Conservation (phyloP, 1,140 invertebrate genomes). For the Drosophila ananassae region DNA sequence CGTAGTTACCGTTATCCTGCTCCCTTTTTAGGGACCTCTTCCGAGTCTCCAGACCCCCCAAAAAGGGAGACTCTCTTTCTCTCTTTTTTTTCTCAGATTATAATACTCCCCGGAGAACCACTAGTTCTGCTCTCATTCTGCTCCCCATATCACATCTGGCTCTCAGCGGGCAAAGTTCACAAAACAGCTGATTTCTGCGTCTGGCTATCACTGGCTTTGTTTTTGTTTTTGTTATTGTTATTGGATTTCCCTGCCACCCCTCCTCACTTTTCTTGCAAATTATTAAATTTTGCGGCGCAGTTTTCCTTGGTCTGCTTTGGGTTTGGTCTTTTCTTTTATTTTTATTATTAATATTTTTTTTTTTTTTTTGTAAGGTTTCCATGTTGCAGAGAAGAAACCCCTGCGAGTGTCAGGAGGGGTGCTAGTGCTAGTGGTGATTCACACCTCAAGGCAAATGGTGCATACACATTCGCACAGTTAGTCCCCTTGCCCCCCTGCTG, state of each 20-base stretch:
- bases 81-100: too few relatives aligned
- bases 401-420: conserved; percentile 7
- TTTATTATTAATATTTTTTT: conserved; percentile 1
- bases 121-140: neutral
- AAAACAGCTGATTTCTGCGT: conserved; percentile 48
- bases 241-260: conserved; percentile 28
- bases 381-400: conserved; percentile 53
- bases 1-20: conserved; percentile 32
- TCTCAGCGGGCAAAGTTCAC: conserved; percentile 24
- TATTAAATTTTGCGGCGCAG: conserved; percentile 58
- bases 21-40: conserved; percentile 19
- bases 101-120: too few relatives aligned
- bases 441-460: conserved; percentile 44
- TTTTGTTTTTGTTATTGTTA: conserved; percentile 33
- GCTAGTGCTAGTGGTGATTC: conserved; percentile 35
- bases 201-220: conserved; percentile 16
- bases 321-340: too few relatives aligned
- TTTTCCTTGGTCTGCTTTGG: conserved; percentile 45
- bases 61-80: too few relatives aligned
- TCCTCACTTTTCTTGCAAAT: conserved; percentile 14
- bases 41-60: neutral
- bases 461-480: conserved; percentile 12
- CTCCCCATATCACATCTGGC: conserved; percentile 25
- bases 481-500: conserved; percentile 11
- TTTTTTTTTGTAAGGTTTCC: conserved; percentile 60